Evolutionary conservation across 30 jellyfish, hydroid and myxozoan species (phyloP), one percentile per base, ranked within the genome.

Genomic region (Pelagia noctiluca): DNA sequence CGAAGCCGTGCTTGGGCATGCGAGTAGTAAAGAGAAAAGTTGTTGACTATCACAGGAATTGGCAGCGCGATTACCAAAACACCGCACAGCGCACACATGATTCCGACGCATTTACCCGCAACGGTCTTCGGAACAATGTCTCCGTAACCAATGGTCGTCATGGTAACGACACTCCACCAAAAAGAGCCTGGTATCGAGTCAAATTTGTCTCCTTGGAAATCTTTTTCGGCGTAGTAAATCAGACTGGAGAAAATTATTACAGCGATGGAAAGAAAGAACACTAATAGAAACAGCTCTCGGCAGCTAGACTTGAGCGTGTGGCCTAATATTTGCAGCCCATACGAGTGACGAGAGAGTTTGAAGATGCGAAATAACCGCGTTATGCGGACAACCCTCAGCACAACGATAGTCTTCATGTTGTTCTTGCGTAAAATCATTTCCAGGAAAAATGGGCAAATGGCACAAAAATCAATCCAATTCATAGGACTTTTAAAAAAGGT

Each of bases 151-250:
- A 91, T 84, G 1, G 98, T 91, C 75, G 98, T 91, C 98, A 91
- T 91, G 70, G 98, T 91, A 34, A 91, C 98, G 38, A 91, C 88
- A 63, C 96, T 84, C 98, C 98, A 91, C 98, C 98, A 91, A 80
- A 91, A 91, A 10, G 98, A 79, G 63, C 88, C 94, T 23, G 98
- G 98, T 46, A 91, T 91, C 3, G 98, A 91, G 38, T 89, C 80
- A 69, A 91, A 91, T 60, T 78, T 84, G 23, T 84, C 82, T 1
- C 76, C 76, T 32, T 64, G 81, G 71, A 31, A 79, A 73, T 85
- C 98, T 57, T 91, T 91, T 38, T 91, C 98, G 0, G 96, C 98
- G 80, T 91, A 78, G 82, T 82, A 91, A 22, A 91, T 78, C 67
- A 91, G 72, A 63, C 98, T 91, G 36, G 98, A 91, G 81, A 91